Percentiles rank a stretch among this genome's conserved stretches.
Evolutionary conservation across 2,888 invertebrate species (phyloP).

Genomic region (Cosmopolites sordidus): DNA sequence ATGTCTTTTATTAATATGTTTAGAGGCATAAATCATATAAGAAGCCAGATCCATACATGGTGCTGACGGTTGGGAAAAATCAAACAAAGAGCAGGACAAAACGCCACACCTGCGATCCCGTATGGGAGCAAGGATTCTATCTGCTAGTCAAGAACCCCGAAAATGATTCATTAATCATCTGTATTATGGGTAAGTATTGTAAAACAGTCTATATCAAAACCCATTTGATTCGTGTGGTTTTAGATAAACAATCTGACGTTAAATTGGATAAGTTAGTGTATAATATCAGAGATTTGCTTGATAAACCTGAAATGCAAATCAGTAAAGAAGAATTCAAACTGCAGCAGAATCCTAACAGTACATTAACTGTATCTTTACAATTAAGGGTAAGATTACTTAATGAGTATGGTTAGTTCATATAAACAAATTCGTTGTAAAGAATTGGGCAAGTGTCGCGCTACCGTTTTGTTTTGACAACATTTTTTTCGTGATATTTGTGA

Average conservation of each 20-base stretch:
- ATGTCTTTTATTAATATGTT: constrained; percentile 12
- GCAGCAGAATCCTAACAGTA: constrained; percentile 68
- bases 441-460: too few species aligned
- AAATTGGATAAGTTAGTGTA: constrained; percentile 67
- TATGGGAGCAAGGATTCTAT: constrained; percentile 89
- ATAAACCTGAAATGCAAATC: constrained; percentile 64
- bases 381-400: constrained; percentile 62
- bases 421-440: too few species aligned
- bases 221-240: constrained; percentile 13
- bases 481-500: too few species aligned
- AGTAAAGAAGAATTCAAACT: constrained; percentile 71
- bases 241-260: constrained; percentile 72
- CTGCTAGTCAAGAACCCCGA: constrained; percentile 87
- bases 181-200: constrained; percentile 51
- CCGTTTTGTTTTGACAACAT: too few species aligned
- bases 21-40: constrained; percentile 60
- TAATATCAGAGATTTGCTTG: constrained; percentile 62
- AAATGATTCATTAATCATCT: constrained; percentile 74
- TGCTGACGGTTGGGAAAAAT: constrained; percentile 71
- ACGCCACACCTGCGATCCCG: constrained; percentile 78
- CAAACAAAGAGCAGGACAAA: constrained; percentile 65
- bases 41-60: constrained; percentile 77
- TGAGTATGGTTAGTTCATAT: too few species aligned
- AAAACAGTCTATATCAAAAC: background rate
- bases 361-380: constrained; percentile 68